phyloP scores from a whole-genome alignment of 1,140 invertebrate genomes.

The Drosophila nasuta region DNA sequence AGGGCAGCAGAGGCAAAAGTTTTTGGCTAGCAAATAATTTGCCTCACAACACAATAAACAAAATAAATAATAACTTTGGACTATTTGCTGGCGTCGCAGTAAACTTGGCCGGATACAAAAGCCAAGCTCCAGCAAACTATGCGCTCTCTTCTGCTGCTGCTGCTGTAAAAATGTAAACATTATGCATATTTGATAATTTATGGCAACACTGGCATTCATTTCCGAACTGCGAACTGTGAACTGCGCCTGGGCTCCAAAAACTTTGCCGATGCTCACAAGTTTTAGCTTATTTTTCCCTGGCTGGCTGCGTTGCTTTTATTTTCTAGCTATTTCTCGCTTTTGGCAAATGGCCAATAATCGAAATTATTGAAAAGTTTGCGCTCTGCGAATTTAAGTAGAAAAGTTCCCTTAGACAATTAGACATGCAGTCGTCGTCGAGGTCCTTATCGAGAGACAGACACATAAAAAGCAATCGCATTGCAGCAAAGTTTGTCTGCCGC shows the following conservation, averaged over 20 bases:
- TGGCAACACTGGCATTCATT: constrained; percentile 84
- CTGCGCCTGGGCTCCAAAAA: constrained; percentile 17
- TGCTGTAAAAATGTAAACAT: constrained; percentile 79
- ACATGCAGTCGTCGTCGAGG: constrained; percentile 63
- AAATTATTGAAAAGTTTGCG: constrained; percentile 84
- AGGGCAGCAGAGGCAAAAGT: constrained; percentile 20
- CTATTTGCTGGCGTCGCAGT: constrained; percentile 76
- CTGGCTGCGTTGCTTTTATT: constrained; percentile 12
- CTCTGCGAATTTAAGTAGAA: constrained; percentile 71
- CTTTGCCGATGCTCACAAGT: constrained; percentile 42
- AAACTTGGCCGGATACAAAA: constrained; percentile 61
- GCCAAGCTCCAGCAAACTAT: constrained; percentile 29
- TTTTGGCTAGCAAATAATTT: constrained; percentile 74
- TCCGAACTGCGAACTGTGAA: constrained; percentile 51
- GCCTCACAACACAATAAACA: constrained; percentile 72
- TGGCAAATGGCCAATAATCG: constrained; percentile 84
- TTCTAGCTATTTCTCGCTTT: constrained; percentile 24
- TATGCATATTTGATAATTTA: constrained; percentile 84
- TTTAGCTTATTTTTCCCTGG: constrained; percentile 53
- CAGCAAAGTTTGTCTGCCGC: constrained; percentile 37
- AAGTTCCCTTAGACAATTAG: constrained; percentile 79
- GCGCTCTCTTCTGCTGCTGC: constrained; percentile 5
- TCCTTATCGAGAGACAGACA: constrained; percentile 24
- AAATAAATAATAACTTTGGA: constrained; percentile 74
- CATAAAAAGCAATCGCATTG: constrained; percentile 38